Conservation (phyloP, 2,113 vertebrate species). For the Eulemur macaco region DNA sequence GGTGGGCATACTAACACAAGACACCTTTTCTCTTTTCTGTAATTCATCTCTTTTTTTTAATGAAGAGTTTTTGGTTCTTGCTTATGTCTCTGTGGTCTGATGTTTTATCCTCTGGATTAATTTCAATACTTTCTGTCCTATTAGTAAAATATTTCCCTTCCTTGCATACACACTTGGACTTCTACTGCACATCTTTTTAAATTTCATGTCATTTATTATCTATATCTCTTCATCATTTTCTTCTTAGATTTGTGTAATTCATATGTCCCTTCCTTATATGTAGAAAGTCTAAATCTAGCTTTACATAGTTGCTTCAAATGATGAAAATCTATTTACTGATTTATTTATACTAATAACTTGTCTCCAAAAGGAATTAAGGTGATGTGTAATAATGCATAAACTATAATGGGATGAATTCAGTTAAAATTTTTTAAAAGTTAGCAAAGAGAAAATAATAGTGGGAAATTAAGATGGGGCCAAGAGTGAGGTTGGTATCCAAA, state of each 20-base stretch:
- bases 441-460: neutral
- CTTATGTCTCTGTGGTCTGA: neutral
- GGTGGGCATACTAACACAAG: neutral
- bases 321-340: neutral
- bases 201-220: neutral
- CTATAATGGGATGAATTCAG: neutral
- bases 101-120: slow-evolving; percentile 22
- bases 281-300: neutral
- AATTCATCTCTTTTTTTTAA: neutral
- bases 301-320: slow-evolving; percentile 9
- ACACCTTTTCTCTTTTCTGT: neutral
- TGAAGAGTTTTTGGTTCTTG: neutral
- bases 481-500: neutral
- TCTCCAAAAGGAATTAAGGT: neutral
- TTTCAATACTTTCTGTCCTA: slow-evolving; percentile 6
- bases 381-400: neutral
- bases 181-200: neutral
- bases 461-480: neutral
- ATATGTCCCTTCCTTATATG: neutral
- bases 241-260: neutral
- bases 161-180: neutral
- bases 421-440: neutral
- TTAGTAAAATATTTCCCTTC: neutral
- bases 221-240: neutral
- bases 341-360: slow-evolving; percentile 12